Conservation (phyloP, 1,140 invertebrate species). For the Atta texana region DNA sequence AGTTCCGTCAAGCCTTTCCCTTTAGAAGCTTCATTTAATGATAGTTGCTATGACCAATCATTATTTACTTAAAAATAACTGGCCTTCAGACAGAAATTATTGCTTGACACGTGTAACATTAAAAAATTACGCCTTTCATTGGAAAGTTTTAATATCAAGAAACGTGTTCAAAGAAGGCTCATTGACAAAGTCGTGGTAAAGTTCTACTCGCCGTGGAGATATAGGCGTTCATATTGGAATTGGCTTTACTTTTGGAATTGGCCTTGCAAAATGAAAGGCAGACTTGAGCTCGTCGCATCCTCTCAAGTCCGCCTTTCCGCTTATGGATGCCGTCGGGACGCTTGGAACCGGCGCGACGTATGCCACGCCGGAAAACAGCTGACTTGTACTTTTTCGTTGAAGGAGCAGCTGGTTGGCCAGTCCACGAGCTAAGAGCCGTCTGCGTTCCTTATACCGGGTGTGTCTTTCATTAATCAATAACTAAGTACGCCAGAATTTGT, state of each 20-base stretch:
- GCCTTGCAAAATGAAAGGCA: conserved; percentile 46
- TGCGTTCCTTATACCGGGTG: conserved; percentile 76
- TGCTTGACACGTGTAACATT: conserved; percentile 24
- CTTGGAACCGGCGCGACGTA: conserved; percentile 67
- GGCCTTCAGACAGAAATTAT: conserved; percentile 9
- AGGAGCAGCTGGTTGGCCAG: conserved; percentile 73
- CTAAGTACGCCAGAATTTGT: not conserved
- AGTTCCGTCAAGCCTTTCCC: conserved; percentile 31
- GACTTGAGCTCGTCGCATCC: not conserved
- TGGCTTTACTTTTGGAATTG: conserved; percentile 18
- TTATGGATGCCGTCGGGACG: conserved; percentile 40
- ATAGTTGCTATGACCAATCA: conserved; percentile 9
- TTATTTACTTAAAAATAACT: conserved; percentile 1
- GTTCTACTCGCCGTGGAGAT: not conserved
- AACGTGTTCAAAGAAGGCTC: too few relatives aligned
- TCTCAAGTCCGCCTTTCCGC: conserved; percentile 8
- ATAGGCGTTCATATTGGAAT: not conserved
- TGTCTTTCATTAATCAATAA: conserved; percentile 5
- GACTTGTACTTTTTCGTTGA: conserved; percentile 78
- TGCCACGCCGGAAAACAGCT: conserved; percentile 78
- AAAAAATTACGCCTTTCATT: not conserved
- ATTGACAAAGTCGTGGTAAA: not conserved
- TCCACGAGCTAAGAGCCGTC: conserved; percentile 70
- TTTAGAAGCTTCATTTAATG: conserved; percentile 22
- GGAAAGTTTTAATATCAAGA: conserved; percentile 8